phyloP scores from a whole-genome alignment of 2,113 vertebrate species.

The Gadus macrocephalus region DNA sequence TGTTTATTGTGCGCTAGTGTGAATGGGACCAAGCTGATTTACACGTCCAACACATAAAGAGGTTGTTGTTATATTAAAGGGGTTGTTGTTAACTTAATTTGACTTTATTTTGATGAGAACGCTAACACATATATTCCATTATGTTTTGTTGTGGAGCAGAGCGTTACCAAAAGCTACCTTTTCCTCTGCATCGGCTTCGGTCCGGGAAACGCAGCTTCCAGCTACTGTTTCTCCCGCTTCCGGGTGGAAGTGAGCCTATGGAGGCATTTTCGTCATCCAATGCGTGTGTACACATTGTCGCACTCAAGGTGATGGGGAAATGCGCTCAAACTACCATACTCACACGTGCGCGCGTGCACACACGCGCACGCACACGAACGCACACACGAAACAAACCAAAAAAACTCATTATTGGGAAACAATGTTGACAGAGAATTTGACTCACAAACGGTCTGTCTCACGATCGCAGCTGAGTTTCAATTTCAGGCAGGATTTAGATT shows the following conservation, averaged over 20 bases:
- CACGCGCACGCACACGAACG: neutral
- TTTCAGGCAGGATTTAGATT: no score
- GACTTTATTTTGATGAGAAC: no score
- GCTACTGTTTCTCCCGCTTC: conserved; percentile 73
- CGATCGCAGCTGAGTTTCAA: no score
- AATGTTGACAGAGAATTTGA: no score
- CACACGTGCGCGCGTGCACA: conserved; percentile 19
- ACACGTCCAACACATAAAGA: no score
- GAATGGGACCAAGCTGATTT: no score
- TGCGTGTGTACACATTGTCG: conserved; percentile 17
- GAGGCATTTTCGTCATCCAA: conserved; percentile 35
- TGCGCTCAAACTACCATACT: conserved; percentile 32
- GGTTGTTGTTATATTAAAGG: no score
- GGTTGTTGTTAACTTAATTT: no score
- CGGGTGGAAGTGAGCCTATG: conserved; percentile 54
- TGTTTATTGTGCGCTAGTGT: neutral
- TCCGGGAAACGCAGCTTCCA: conserved; percentile 68
- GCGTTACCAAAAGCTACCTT: neutral
- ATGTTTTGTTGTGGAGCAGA: neutral
- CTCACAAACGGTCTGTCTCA: no score
- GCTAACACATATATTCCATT: no score
- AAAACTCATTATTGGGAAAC: no score
- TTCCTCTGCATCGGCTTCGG: conserved; percentile 35
- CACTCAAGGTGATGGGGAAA: conserved; percentile 29
- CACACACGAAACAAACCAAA: neutral